phyloP scores from a whole-genome alignment of 2,888 invertebrate species.

The Abrostola tripartita region DNA sequence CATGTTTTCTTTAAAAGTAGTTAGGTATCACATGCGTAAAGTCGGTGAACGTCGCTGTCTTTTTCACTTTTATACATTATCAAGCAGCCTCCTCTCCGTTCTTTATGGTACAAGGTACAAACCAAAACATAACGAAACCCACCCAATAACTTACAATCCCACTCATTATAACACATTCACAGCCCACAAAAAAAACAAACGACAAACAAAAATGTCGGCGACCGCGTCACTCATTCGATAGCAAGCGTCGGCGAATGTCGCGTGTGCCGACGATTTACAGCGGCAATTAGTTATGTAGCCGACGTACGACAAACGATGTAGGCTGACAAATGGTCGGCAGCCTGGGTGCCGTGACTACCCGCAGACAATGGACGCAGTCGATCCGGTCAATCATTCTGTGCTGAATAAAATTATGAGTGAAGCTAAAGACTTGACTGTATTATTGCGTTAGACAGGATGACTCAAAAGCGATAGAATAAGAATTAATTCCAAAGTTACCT shows the following conservation, averaged over 20 bases:
- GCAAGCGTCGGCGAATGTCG: slow-evolving; percentile 55
- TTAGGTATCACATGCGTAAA: not conserved
- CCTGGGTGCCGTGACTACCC: slow-evolving; percentile 58
- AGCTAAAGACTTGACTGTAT: slow-evolving; percentile 39
- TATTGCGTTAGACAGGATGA: slow-evolving; percentile 7
- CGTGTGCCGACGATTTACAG: slow-evolving; percentile 62
- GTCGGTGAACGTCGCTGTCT: not conserved
- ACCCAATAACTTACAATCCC: slow-evolving; percentile 29
- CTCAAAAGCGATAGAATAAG: not conserved
- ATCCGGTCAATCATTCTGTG: slow-evolving; percentile 57
- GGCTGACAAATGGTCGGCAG: slow-evolving; percentile 61
- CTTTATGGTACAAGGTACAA: slow-evolving; percentile 1
- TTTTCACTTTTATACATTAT: slow-evolving; percentile 11
- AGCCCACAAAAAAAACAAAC: slow-evolving; percentile 27
- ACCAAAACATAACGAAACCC: slow-evolving; percentile 33
- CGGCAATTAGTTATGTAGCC: slow-evolving; percentile 65
- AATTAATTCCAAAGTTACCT: not conserved
- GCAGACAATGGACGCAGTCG: slow-evolving; percentile 60
- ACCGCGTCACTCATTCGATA: slow-evolving; percentile 57
- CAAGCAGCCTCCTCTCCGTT: not conserved
- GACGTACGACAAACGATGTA: slow-evolving; percentile 62
- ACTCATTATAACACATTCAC: slow-evolving; percentile 50
- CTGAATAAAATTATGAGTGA: slow-evolving; percentile 56
- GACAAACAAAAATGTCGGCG: slow-evolving; percentile 46
- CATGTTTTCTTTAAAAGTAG: too few relatives aligned